These are phyloP conservation scores for Chionis minor DNA, from an alignment of 2,113 vertebrate species.

Conservation along the genomic window DNA sequence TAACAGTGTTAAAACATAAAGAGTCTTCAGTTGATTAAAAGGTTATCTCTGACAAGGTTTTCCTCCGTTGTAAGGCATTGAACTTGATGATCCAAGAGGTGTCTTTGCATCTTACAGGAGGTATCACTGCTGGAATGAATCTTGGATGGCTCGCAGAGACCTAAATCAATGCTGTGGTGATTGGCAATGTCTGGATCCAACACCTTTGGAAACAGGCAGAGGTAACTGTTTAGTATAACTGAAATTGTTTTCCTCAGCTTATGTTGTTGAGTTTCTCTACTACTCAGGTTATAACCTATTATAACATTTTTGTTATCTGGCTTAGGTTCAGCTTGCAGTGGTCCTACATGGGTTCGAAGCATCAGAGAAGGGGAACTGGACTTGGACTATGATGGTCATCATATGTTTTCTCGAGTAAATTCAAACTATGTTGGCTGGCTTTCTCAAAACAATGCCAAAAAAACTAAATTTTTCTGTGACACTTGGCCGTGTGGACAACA, in stretches of 20 bases:
- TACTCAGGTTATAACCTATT: not conserved
- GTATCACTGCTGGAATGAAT: slow-evolving; percentile 61
- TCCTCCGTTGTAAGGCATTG: not conserved
- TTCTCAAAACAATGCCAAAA: slow-evolving; percentile 40
- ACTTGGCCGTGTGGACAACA: slow-evolving; percentile 38
- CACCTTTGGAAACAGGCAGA: slow-evolving; percentile 53
- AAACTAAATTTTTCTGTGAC: slow-evolving; percentile 48
- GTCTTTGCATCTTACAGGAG: not conserved
- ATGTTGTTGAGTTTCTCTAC: not conserved
- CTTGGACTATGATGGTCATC: slow-evolving; percentile 59
- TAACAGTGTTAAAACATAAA: not conserved
- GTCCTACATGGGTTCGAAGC: slow-evolving; percentile 68
- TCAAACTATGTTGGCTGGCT: slow-evolving; percentile 52
- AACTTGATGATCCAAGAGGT: not conserved
- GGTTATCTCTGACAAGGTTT: not conserved
- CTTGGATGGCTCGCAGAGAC: slow-evolving; percentile 55
- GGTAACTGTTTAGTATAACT: not conserved
- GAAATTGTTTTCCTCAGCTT: not conserved
- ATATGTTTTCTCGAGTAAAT: slow-evolving; percentile 62
- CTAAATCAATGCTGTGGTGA: slow-evolving; percentile 57
- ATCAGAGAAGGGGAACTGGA: slow-evolving; percentile 68
- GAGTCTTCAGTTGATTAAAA: not conserved
- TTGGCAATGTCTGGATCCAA: slow-evolving; percentile 63
- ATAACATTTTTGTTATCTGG: not conserved
- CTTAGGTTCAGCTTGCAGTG: slow-evolving; percentile 59